Conservation (phyloP, 2,113 vertebrate genomes). For the Spea bombifrons region DNA sequence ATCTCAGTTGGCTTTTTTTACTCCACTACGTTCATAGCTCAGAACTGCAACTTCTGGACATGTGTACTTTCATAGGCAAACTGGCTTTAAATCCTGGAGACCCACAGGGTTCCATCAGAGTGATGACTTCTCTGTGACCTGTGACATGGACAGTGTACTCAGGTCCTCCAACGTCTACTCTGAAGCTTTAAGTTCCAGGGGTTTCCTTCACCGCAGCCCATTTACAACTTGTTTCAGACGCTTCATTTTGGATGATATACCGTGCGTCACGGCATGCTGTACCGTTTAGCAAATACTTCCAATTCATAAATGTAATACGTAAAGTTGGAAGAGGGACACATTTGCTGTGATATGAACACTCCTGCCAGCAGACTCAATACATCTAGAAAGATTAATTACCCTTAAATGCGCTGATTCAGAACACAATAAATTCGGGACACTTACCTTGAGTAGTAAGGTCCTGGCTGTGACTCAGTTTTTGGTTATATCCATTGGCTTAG, state of each 20-base stretch:
- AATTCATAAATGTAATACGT: background rate
- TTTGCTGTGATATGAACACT: background rate
- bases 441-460: conserved; percentile 4
- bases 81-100: too few species aligned
- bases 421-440: conserved; percentile 38
- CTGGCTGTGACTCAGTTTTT: background rate
- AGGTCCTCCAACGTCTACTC: too few species aligned
- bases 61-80: too few species aligned
- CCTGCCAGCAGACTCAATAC: conserved; percentile 25
- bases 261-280: background rate
- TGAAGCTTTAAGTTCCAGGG: background rate
- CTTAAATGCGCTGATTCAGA: conserved; percentile 30
- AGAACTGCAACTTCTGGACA: too few species aligned
- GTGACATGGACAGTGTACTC: too few species aligned
- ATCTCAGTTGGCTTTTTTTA: too few species aligned
- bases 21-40: too few species aligned
- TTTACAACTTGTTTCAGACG: background rate
- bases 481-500: background rate
- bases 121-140: too few species aligned
- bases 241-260: background rate
- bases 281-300: background rate
- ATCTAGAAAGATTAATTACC: conserved; percentile 28
- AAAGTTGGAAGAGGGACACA: background rate
- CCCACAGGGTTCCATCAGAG: too few species aligned
- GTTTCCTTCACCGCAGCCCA: background rate